These are phyloP conservation scores for Vireo altiloquus DNA, from an alignment of 2,113 vertebrate genomes.

Conservation along the genomic window DNA sequence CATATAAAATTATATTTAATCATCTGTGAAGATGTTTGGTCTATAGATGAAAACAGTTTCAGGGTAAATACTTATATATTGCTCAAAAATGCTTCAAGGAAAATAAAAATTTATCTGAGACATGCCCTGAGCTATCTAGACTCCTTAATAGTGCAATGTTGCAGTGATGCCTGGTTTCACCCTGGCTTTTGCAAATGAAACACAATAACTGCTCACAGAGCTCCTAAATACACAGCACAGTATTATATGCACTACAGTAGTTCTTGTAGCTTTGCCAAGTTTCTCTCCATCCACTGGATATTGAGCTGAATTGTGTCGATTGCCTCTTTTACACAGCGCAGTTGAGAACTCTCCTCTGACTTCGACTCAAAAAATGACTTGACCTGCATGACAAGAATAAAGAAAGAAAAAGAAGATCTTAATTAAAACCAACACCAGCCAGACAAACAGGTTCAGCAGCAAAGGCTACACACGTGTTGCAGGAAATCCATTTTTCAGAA, in stretches of 20 bases:
- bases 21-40: constrained; percentile 36
- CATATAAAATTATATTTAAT: constrained; percentile 42
- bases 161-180: constrained; percentile 55
- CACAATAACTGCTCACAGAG: constrained; percentile 38
- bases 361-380: constrained; percentile 85
- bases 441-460: neutral
- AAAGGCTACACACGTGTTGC: neutral
- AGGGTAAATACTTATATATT: constrained; percentile 67
- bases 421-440: neutral
- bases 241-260: constrained; percentile 70
- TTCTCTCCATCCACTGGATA: constrained; percentile 87
- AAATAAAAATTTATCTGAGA: constrained; percentile 51
- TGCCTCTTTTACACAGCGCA: constrained; percentile 84
- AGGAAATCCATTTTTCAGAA: neutral
- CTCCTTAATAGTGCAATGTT: constrained; percentile 79
- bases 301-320: constrained; percentile 88
- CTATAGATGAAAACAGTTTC: constrained; percentile 48
- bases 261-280: constrained; percentile 69
- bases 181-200: constrained; percentile 58
- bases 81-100: constrained; percentile 55
- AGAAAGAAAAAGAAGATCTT: neutral
- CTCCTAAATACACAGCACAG: constrained; percentile 12
- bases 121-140: constrained; percentile 87
- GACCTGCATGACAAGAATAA: constrained; percentile 73
- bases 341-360: constrained; percentile 80